Base-by-base conservation (phyloP, 2,797 vertebrate species). In the Thamnophis elegans region DNA sequence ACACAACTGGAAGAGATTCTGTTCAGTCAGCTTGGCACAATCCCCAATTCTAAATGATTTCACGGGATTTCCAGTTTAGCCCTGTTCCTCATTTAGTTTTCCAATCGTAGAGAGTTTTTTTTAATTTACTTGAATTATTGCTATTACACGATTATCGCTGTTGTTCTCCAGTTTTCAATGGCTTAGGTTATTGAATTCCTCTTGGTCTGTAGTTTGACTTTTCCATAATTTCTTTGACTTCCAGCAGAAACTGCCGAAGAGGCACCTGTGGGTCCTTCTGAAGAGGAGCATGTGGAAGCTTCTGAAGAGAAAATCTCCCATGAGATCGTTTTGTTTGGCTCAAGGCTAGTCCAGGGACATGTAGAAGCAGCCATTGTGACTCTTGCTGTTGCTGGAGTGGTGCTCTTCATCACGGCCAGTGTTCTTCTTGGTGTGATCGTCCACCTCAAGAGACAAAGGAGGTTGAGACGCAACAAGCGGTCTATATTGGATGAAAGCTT, bases 401-500 rank as follows among this genome's bases (percentile, higher is more conserved):
- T 97, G 86, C 96, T 98, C 0, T 90, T 98, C 5, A 1, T 98
- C 65, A 47, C 93, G 0, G 32, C 87, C 93, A 68, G 95, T n/a
- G 28, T 91, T 92, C 96, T 98, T 54, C 87, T 97, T 92, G 97
- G 95, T 87, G 42, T 95, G 28, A 90, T 98, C 26, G 88, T 97
- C 94, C 92, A 87, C 16, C 97, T 97, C 0, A 94, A 96, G 95
- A 96, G 92, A 36, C 97, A 98, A 0, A 97, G 89, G 94, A 95
- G 22, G 68, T 56, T 97, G 22, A 96, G 97, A 1, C 96, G 97
- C 87, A 98, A 98, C 90, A 96, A 97, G 60, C 95, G 97, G 62
- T 98, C 97, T 73, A 98, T 98, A 59, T 94, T 98, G 93, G 97
- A 98, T 73, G 98, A 98, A 0, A 96, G 97, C 59, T 98, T 98